Conservation (phyloP, 2,888 invertebrate genomes). For the Brachyptera risi region DNA sequence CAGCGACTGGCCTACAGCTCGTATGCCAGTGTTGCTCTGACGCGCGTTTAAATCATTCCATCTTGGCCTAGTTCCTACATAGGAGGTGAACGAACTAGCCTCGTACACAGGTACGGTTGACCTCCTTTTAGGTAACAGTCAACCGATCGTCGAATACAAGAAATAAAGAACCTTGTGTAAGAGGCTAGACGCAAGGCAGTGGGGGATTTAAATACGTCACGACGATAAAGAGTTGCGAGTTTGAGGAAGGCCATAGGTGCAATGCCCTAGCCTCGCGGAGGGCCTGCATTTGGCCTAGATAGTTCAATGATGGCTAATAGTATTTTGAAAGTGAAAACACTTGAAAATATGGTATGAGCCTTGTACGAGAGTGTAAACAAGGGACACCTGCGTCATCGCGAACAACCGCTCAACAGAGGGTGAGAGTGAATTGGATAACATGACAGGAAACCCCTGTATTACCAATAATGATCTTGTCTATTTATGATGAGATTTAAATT, state of each 20-base stretch:
- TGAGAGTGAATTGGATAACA: conserved; percentile 17
- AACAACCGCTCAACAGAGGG: neutral
- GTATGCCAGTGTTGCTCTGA: conserved; percentile 37
- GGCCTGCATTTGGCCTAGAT: conserved; percentile 46
- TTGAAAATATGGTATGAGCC: conserved; percentile 27
- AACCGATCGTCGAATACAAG: conserved; percentile 7
- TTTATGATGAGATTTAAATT: too few species aligned
- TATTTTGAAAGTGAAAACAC: conserved; percentile 19
- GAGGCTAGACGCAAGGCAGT: conserved; percentile 21
- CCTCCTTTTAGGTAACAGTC: conserved; percentile 29
- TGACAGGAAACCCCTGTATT: too few species aligned
- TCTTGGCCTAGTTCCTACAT: conserved; percentile 58
- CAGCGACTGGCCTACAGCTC: conserved; percentile 4
- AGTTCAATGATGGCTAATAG: conserved; percentile 38
- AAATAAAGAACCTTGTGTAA: neutral
- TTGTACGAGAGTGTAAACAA: conserved; percentile 30
- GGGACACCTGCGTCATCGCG: conserved; percentile 27
- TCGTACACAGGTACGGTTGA: conserved; percentile 45
- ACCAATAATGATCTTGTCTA: too few species aligned
- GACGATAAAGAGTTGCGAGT: conserved; percentile 12
- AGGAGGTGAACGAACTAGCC: conserved; percentile 59
- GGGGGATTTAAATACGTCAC: conserved; percentile 24
- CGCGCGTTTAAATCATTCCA: conserved; percentile 58
- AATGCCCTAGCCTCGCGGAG: conserved; percentile 56
- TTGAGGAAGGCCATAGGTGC: conserved; percentile 53